Base-by-base conservation (phyloP, 2,797 vertebrate genomes). In the Triplophysa yarkandensis region DNA sequence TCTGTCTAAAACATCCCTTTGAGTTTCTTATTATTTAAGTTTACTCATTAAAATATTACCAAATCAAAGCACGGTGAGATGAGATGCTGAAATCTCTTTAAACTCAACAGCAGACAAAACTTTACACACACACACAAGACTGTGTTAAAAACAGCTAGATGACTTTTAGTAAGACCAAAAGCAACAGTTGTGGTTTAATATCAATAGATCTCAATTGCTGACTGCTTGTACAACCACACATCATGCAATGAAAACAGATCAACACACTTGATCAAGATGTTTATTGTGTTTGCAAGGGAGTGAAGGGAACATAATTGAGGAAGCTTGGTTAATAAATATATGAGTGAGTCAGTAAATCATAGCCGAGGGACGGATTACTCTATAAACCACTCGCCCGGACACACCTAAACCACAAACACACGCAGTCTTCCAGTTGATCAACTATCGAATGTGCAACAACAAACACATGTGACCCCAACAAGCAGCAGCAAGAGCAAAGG, bases 301-400 rank as follows among this genome's bases (percentile, higher is more conserved):
- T n/a, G 6, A n/a, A 52, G 52, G 21, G 16, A 52, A 21, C 52
- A 54, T 50, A 25, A 41, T 16, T 39, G 62, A 66, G 73, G 77
- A 81, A 61, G 69, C 30, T 69, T 36, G 67, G 87, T 89, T 85
- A 86, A 88, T 87, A 83, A 86, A 83, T 84, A 80, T 4, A 28
- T 50, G 87, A 90, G 86, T 85, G 85, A 89, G 74, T 74, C 0
- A 13, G 57, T 79, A 50, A 34, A 77, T 68, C 55, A 57, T 48
- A 39, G 67, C 75, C 70, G 52, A 76, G 77, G 39, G 65, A 63
- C 77, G 79, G 28, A 71, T 65, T 63, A 74, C 60, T 43, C 41
- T 43, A 43, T 43, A 43, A 77, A 36, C 69, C 28, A 55, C 41
- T 73, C 55, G 65, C 30, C 54, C 41, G 27, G 68, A 27, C 76